Conservation (phyloP, 2,888 invertebrate species). For the Machimus atricapillus region DNA sequence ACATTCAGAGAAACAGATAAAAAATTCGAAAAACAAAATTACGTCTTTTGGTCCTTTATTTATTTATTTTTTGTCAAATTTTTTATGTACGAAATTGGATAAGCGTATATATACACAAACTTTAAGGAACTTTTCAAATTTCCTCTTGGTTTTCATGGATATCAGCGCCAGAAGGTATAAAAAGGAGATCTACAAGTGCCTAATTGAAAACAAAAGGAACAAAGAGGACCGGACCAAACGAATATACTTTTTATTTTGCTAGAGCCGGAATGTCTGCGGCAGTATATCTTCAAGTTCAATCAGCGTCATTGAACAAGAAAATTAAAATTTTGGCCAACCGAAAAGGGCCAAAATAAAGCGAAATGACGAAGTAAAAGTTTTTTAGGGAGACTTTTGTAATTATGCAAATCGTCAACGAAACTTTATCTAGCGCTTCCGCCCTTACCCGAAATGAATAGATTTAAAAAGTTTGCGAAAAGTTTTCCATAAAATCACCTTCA, state of each 20-base stretch:
- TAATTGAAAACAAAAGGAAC: background rate
- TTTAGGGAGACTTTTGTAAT: conserved; percentile 37
- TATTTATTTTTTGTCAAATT: background rate
- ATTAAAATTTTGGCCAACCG: conserved; percentile 34
- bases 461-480: conserved; percentile 13
- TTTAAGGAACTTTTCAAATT: background rate
- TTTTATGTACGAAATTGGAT: background rate
- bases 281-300: conserved; percentile 41
- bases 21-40: too few relatives aligned
- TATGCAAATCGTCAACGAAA: conserved; percentile 39
- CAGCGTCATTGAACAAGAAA: conserved; percentile 43
- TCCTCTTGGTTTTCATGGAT: background rate
- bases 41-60: background rate
- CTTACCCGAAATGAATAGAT: conserved; percentile 24
- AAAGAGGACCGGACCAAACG: background rate
- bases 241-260: background rate
- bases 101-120: background rate
- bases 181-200: background rate
- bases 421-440: conserved; percentile 27
- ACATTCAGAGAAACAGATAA: background rate
- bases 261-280: background rate
- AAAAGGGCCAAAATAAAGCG: conserved; percentile 27
- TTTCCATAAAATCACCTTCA: conserved; percentile 33
- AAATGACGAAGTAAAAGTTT: conserved; percentile 33
- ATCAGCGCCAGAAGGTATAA: background rate